Conservation (phyloP, 2,888 invertebrate genomes). For the Platycheirus rosarum region DNA sequence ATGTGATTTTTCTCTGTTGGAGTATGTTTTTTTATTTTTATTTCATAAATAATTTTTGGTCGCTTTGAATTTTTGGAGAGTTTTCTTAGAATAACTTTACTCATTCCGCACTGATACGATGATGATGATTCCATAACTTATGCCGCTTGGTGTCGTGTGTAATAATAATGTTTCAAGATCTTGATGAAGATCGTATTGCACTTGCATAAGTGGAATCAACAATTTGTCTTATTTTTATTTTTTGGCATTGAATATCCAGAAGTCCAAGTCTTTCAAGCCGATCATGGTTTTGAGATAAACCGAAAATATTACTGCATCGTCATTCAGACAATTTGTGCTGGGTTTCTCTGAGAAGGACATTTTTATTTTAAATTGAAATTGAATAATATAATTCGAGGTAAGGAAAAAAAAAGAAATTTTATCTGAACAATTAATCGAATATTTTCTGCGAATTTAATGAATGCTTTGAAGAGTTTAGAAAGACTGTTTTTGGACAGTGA, state of each 20-base stretch:
- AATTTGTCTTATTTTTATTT: constrained; percentile 23
- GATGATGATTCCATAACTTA: constrained; percentile 49
- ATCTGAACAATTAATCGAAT: constrained; percentile 13
- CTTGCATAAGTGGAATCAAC: constrained; percentile 12
- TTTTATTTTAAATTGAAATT: neutral
- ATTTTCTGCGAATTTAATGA: neutral
- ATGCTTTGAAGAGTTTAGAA: no score
- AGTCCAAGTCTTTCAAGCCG: constrained; percentile 3
- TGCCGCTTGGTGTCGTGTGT: constrained; percentile 20
- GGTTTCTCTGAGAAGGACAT: neutral
- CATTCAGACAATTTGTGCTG: constrained; percentile 8
- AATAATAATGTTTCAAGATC: constrained; percentile 36
- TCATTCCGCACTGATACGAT: constrained; percentile 32
- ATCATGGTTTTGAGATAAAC: constrained; percentile 59
- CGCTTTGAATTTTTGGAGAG: constrained; percentile 15
- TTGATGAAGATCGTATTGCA: constrained; percentile 70
- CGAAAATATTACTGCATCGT: constrained; percentile 53
- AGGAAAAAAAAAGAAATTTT: neutral
- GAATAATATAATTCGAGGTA: neutral
- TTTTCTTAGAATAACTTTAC: constrained; percentile 63
- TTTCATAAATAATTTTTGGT: constrained; percentile 44
- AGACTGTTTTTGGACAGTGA: no score
- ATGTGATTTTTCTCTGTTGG: constrained; percentile 31
- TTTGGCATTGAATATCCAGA: neutral
- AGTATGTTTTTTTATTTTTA: constrained; percentile 6